Base-by-base conservation (phyloP, 2,113 vertebrate genomes). In the Mellivora capensis region DNA sequence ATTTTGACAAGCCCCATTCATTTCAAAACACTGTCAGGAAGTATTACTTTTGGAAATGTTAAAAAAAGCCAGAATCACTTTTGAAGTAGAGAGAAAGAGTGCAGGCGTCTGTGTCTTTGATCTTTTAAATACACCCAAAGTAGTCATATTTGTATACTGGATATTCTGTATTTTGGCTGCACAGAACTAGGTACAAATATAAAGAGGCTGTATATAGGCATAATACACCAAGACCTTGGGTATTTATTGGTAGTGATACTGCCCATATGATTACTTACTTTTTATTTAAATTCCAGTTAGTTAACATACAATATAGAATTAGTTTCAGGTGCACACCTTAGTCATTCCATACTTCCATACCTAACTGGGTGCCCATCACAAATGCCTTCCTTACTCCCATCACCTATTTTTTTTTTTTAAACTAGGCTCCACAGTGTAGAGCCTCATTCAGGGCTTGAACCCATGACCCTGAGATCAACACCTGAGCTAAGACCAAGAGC, bases 21-120 rank as follows among this genome's bases (percentile, higher is more conserved):
- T 47, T 97, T 97, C 85, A 81, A 97, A 96, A 96, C 84, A 87
- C 34, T 96, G 97, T 97, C 91, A 96, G 57, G 93, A 91, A 83
- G 37, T 0, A 0, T 97, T 97, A 97, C 61, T 95, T 71, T 54
- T 12, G 17, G 80, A 97, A 94, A 90, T 71, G 72, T 76, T 86
- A 57, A 27, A 96, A 96, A 98, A 97, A 92, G 61, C 11, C 87
- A 54, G 4, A 54, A 94, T 96, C 10, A 15, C 0, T 0, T 96
- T 77, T 94, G 67, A 97, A 90, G 52, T 81, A 52, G 17, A 96
- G 44, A 18, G 6, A 71, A 20, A 42, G 54, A 7, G 93, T 20
- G 47, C 17, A 31, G 6, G 71, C 57, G 3, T 80, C 80, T 87
- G 6, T 90, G 90, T 89, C 94, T 97, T 82, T 59, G 57, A 18